Base-by-base conservation (phyloP, 2,888 invertebrate genomes). In the Erebia ligea region DNA sequence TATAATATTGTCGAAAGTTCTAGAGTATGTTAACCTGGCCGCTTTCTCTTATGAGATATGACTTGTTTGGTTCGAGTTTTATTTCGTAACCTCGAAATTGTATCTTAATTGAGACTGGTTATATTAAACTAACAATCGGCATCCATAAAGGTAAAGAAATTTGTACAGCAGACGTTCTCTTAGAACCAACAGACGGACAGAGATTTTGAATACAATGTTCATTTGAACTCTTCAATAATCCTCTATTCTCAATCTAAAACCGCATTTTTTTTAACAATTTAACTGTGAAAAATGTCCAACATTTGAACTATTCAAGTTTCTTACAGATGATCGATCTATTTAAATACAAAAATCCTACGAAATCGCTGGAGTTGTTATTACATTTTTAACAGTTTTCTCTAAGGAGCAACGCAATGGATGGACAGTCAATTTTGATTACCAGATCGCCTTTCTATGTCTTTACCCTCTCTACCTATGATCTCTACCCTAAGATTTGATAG, bases 401-500 rank as follows among this genome's bases (percentile, higher is more conserved):
- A 9, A 42, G 42, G 42, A 42, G 5, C 42, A 59, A 59, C 42
- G 13, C 42, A 59, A 59, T 19, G 59, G 42, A 19, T 19, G 17
- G 13, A 65, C 1, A 52, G 17, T 15, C 21, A 42, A 34, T 6
- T 34, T 34, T 56, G 56, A 56, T 66, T 56, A 57, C 66, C 66
- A 66, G 66, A 66, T 66, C 45, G 17, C 21, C 45, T 56, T 52
- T 56, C 48, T 15, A 59, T 42, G 42, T 59, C 40, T 57, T 66
- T 56, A 45, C 21, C 42, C n/a, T 56, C n/a, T 56, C 15, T 19
- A 52, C 62, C 62, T 54, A 62, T 69, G 59, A 67, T 68, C 62
- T 68, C 59, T 45, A 71, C 70, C 71, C 69, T 68, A 59, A 21
- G 69, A 69, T 64, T 50, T 34, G 79, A 80, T 78, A 78, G 73